These are phyloP conservation scores for Micromys minutus DNA, from an alignment of 2,113 vertebrate genomes.

Conservation along the genomic window DNA sequence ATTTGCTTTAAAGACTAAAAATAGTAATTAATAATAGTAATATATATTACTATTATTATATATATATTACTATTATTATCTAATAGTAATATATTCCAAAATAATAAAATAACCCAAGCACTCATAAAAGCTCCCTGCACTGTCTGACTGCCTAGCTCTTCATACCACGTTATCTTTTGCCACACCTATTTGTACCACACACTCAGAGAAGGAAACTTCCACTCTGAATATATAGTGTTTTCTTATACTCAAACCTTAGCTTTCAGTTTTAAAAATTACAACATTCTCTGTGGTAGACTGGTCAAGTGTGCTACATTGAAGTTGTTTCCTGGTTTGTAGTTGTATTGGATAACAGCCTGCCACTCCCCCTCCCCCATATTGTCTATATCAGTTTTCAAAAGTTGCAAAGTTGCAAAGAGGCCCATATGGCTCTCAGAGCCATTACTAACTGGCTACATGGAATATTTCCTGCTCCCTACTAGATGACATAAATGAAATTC, in stretches of 20 bases:
- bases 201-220: constrained; percentile 40
- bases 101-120: constrained; percentile 52
- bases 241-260: constrained; percentile 28
- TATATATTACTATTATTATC: no score
- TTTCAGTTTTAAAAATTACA: constrained; percentile 63
- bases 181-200: neutral
- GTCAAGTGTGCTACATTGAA: constrained; percentile 47
- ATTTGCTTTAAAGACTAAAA: constrained; percentile 59
- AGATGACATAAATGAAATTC: constrained; percentile 31
- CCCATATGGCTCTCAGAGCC: constrained; percentile 46
- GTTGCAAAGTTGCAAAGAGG: constrained; percentile 37
- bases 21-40: no score
- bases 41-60: no score
- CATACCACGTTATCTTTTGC: neutral
- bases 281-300: neutral
- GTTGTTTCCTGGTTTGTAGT: neutral
- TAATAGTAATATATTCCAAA: neutral
- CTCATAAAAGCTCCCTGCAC: constrained; percentile 44
- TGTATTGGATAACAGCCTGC: neutral
- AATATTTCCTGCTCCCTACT: constrained; percentile 33
- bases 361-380: constrained; percentile 9
- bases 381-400: constrained; percentile 51
- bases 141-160: constrained; percentile 16
- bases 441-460: constrained; percentile 29
- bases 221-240: constrained; percentile 27